phyloP scores from a whole-genome alignment of 2,797 vertebrate genomes.

The Pelobates cultripes region DNA sequence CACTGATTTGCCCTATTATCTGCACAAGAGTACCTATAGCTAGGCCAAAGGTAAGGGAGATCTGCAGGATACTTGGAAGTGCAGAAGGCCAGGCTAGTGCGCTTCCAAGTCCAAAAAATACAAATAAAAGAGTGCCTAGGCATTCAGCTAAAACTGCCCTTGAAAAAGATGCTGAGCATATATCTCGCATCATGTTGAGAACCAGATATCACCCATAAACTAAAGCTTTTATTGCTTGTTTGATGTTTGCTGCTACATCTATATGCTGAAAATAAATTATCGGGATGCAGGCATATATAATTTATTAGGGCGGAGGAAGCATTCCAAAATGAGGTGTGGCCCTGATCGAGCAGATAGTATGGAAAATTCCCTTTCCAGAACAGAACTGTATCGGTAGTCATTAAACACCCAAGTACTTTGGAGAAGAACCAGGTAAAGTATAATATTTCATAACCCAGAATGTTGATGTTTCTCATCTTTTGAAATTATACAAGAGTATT shows the following conservation, averaged over 20 bases:
- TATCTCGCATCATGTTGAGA: conserved; percentile 12
- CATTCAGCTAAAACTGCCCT: conserved; percentile 34
- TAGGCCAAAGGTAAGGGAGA: conserved; percentile 37
- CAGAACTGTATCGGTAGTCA: conserved; percentile 12
- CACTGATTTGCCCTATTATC: conserved; percentile 34
- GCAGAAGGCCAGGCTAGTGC: conserved; percentile 29
- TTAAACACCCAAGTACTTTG: conserved; percentile 14
- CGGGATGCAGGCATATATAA: conserved; percentile 37
- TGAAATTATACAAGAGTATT: too few relatives aligned
- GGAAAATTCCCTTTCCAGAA: conserved; percentile 14
- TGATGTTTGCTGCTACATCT: neutral
- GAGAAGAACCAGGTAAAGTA: neutral
- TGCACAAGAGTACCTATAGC: conserved; percentile 42
- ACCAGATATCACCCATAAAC: neutral
- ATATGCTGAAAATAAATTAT: neutral
- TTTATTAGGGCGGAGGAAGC: conserved; percentile 41
- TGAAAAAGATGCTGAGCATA: conserved; percentile 33
- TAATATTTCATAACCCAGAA: too few relatives aligned
- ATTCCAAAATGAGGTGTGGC: conserved; percentile 39
- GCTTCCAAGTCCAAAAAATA: conserved; percentile 29
- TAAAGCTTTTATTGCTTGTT: neutral
- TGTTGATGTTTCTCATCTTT: too few relatives aligned
- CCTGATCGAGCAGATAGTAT: conserved; percentile 9
- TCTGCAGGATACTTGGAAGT: conserved; percentile 23
- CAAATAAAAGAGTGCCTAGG: conserved; percentile 32